These are phyloP conservation scores for Machimus rusticus DNA, from an alignment of 2,888 invertebrate genomes.

Conservation along the genomic window DNA sequence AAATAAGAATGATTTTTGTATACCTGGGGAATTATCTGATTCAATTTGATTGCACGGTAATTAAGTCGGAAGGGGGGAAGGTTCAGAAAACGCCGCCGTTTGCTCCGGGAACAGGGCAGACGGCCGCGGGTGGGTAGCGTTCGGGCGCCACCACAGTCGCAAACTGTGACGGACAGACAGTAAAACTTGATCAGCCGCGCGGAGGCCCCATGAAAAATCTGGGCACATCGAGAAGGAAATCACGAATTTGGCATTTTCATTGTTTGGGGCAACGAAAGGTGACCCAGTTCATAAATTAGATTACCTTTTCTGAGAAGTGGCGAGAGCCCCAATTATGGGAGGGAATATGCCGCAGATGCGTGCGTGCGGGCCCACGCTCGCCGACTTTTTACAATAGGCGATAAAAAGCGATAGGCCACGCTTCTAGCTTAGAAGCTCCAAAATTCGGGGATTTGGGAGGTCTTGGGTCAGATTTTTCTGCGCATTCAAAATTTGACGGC, in stretches of 20 bases:
- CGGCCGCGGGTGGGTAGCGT: neutral
- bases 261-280: neutral
- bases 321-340: neutral
- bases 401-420: neutral
- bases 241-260: constrained; percentile 7
- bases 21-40: constrained; percentile 5
- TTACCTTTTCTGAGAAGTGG: neutral
- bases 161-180: neutral
- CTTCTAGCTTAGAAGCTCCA: neutral
- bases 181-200: neutral
- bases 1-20: neutral
- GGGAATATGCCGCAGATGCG: neutral
- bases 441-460: neutral
- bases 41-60: constrained; percentile 22
- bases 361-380: neutral
- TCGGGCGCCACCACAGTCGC: neutral
- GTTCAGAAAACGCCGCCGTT: neutral
- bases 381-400: neutral
- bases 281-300: neutral
- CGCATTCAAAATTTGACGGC: neutral
- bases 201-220: neutral
- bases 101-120: neutral
- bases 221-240: neutral
- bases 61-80: neutral
- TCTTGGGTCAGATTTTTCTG: neutral